phyloP scores from a whole-genome alignment of 2,797 vertebrate species.

The Crax fasciolata region DNA sequence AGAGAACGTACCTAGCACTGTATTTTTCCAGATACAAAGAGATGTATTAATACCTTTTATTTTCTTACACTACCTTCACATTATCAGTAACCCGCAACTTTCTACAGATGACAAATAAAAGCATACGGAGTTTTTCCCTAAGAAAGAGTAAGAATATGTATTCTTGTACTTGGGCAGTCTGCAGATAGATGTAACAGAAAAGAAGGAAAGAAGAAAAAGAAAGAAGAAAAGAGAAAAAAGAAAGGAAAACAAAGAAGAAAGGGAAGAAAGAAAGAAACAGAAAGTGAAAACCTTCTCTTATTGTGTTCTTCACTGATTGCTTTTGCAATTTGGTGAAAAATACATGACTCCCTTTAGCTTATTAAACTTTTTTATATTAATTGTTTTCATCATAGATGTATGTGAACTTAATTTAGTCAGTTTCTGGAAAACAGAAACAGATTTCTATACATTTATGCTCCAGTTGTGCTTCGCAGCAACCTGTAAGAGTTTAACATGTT shows the following conservation, averaged over 20 bases:
- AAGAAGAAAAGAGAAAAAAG: too few relatives aligned
- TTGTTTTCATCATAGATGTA: neutral
- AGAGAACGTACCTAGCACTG: neutral
- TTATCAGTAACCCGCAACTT: neutral
- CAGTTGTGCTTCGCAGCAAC: neutral
- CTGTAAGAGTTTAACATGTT: neutral
- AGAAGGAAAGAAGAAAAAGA: too few relatives aligned
- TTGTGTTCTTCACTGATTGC: neutral
- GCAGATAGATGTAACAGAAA: neutral
- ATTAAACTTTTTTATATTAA: neutral
- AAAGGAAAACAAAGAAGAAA: neutral
- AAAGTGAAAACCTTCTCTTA: neutral
- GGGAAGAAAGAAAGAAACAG: too few relatives aligned
- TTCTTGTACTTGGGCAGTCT: neutral
- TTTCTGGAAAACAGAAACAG: neutral
- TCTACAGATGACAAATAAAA: neutral
- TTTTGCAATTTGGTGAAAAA: neutral
- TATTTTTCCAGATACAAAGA: conserved; percentile 6
- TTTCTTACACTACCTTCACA: neutral
- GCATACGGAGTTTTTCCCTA: neutral
- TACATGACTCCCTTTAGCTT: neutral
- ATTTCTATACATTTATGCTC: neutral
- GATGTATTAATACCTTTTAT: conserved; percentile 38
- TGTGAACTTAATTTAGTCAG: neutral
- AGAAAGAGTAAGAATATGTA: neutral